These are phyloP conservation scores for Bostrychus sinensis DNA, from an alignment of 2,113 vertebrate species.

Conservation along the genomic window DNA sequence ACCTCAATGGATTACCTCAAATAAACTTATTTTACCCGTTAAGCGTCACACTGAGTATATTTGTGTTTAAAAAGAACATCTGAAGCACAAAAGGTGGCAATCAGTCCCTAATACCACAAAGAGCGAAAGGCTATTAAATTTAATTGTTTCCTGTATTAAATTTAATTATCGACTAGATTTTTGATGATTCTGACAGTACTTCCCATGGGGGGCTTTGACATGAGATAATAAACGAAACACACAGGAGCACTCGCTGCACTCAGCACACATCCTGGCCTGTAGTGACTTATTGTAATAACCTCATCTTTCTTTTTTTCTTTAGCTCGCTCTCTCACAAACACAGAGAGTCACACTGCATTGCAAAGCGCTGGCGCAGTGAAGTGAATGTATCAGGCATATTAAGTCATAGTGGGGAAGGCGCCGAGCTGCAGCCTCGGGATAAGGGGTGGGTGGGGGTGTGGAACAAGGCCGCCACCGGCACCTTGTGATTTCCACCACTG, in stretches of 20 bases:
- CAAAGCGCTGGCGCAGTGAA: constrained; percentile 54
- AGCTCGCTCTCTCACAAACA: constrained; percentile 36
- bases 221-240: neutral
- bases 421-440: constrained; percentile 16
- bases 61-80: neutral
- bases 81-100: constrained; percentile 1
- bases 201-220: neutral
- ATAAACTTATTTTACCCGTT: neutral
- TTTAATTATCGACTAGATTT: neutral
- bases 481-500: constrained; percentile 63
- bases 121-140: neutral
- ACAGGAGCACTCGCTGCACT: neutral
- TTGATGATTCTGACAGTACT: neutral
- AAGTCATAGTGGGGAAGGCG: constrained; percentile 57
- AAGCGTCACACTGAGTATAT: neutral
- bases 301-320: constrained; percentile 29
- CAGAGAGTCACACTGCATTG: constrained; percentile 46
- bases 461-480: constrained; percentile 25
- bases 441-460: constrained; percentile 16
- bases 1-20: neutral
- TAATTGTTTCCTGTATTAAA: neutral
- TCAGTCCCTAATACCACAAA: neutral
- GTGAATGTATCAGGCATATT: constrained; percentile 74
- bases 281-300: constrained; percentile 48
- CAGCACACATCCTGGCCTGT: constrained; percentile 32